Percentiles rank a stretch among this genome's conserved stretches.
These are phyloP conservation scores for Lagopus muta DNA, from an alignment of 2,113 vertebrate genomes.

Conservation along the genomic window DNA sequence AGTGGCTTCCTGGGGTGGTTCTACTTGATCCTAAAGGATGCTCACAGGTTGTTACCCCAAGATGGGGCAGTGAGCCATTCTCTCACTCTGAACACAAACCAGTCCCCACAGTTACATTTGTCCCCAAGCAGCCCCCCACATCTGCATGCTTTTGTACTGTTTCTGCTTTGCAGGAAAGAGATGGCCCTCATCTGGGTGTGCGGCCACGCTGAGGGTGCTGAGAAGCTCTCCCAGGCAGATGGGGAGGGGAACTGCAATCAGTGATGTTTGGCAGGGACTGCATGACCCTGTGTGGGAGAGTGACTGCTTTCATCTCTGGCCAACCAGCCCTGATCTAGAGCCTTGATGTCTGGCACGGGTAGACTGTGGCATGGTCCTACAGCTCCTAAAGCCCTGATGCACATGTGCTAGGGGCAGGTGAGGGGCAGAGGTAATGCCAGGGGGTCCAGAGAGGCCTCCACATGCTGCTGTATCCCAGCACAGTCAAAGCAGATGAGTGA, in stretches of 20 bases:
- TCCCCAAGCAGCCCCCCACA: neutral
- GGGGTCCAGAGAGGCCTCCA: neutral
- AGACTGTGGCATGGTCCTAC: fast-evolving
- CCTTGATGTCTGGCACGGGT: neutral
- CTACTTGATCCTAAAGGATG: neutral
- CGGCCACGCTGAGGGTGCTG: fast-evolving
- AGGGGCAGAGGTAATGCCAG: neutral
- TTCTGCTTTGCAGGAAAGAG: neutral
- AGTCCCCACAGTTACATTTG: neutral
- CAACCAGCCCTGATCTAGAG: neutral
- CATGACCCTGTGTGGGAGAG: neutral
- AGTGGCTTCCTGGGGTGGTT: neutral
- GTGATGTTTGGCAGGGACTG: conserved; percentile 20
- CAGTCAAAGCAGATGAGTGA: neutral
- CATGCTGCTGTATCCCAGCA: neutral
- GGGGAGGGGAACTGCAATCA: neutral
- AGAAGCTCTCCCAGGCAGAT: neutral
- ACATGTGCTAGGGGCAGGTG: neutral
- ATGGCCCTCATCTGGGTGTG: neutral
- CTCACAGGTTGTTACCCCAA: neutral
- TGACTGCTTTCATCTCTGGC: neutral
- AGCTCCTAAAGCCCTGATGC: neutral
- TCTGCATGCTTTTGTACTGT: neutral
- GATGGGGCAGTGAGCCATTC: neutral
- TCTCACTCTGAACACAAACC: neutral